A percentile compares a stretch with the other conserved stretches of the same genome.
Conservation (phyloP, 2,888 invertebrate genomes). For the Drosophila atroscutellata region DNA sequence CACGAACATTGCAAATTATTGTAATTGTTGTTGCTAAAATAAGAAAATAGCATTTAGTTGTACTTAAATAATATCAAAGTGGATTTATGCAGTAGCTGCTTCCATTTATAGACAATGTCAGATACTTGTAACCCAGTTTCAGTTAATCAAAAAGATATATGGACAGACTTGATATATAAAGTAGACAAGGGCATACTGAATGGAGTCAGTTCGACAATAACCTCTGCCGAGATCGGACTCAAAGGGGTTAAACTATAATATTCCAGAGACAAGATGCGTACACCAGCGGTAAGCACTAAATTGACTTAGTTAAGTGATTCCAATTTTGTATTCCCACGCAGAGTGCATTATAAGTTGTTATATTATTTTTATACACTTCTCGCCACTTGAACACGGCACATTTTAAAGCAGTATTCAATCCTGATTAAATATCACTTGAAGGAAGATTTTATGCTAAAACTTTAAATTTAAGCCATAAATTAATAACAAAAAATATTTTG, state of each 20-base stretch:
- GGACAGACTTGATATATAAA: slow-evolving; percentile 56
- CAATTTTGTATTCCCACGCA: not conserved
- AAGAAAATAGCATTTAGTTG: slow-evolving; percentile 32
- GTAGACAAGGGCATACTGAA: slow-evolving; percentile 53
- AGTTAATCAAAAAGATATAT: slow-evolving; percentile 50
- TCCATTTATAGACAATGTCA: slow-evolving; percentile 70
- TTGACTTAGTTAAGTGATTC: slow-evolving; percentile 1
- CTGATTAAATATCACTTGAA: not conserved
- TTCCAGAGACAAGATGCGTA: slow-evolving; percentile 38
- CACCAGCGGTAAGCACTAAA: slow-evolving; percentile 50
- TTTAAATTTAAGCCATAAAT: not conserved
- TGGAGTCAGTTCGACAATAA: slow-evolving; percentile 56
- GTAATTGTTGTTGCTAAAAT: slow-evolving; percentile 46
- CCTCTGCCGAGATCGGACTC: slow-evolving; percentile 36
- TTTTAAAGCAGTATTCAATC: no score
- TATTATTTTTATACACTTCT: no score
- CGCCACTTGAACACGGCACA: no score
- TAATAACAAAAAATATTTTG: not conserved
- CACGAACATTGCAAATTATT: slow-evolving; percentile 42
- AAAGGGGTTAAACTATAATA: slow-evolving; percentile 25
- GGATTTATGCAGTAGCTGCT: slow-evolving; percentile 67
- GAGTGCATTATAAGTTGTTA: not conserved
- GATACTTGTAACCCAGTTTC: slow-evolving; percentile 17
- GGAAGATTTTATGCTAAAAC: not conserved
- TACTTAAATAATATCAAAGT: slow-evolving; percentile 63